phyloP scores from a whole-genome alignment of 2,888 invertebrate species.

The Ophion costatus region DNA sequence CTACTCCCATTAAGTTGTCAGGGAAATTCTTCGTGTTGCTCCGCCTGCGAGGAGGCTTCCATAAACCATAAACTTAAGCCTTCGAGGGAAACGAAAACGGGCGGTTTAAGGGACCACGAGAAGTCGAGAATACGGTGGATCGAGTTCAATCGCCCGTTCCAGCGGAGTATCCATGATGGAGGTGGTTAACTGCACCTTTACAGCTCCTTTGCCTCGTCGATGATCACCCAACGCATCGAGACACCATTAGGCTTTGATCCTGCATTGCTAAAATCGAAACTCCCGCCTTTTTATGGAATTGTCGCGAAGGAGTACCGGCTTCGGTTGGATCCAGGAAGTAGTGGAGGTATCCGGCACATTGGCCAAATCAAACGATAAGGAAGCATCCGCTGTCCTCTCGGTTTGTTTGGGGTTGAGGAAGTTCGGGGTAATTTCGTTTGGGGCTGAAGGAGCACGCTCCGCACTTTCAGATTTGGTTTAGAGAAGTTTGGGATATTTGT shows the following conservation, averaged over 20 bases:
- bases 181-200: slow-evolving; percentile 15
- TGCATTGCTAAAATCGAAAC: not conserved
- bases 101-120: slow-evolving; percentile 11
- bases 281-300: not conserved
- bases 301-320: not conserved
- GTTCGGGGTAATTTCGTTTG: no score
- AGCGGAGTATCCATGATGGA: not conserved
- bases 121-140: not conserved
- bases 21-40: slow-evolving; percentile 71
- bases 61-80: slow-evolving; percentile 74
- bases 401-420: no score
- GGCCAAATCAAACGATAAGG: no score
- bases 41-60: slow-evolving; percentile 67
- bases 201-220: slow-evolving; percentile 5
- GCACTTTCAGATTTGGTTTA: no score
- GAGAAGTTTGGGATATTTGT: no score
- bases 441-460: no score
- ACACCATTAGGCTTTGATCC: not conserved
- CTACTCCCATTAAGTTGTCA: slow-evolving; percentile 74
- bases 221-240: slow-evolving; percentile 8
- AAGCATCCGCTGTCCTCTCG: no score
- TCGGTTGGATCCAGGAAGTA: not conserved
- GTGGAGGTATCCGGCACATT: no score
- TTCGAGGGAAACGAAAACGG: slow-evolving; percentile 2
- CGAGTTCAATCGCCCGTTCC: slow-evolving; percentile 14